Evolutionary conservation across 2,113 vertebrate genomes (phyloP).

Genomic region (Pluvianellus socialis): DNA sequence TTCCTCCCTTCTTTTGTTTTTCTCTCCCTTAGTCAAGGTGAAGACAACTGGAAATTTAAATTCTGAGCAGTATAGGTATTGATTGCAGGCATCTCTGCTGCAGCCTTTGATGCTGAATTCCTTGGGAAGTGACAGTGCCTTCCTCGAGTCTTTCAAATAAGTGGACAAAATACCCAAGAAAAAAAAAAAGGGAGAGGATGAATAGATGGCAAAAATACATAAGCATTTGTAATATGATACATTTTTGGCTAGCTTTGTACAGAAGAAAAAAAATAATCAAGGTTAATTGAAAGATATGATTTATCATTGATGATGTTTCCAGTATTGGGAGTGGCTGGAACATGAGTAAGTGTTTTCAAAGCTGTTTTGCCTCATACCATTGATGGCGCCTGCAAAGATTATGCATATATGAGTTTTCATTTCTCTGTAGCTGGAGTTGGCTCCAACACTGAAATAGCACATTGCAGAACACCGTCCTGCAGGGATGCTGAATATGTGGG

Average conservation of each 20-base stretch:
- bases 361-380: neutral
- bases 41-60: neutral
- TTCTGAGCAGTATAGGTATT: neutral
- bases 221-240: slow-evolving; percentile 19
- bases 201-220: neutral
- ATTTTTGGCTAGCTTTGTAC: slow-evolving; percentile 19
- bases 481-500: neutral
- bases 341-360: slow-evolving; percentile 68
- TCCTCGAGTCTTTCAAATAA: neutral
- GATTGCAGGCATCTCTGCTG: neutral
- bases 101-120: neutral
- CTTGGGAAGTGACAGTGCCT: neutral
- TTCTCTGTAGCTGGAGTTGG: neutral
- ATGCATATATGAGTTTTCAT: neutral
- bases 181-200: neutral
- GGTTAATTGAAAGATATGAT: slow-evolving; percentile 68
- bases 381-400: neutral
- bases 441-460: neutral
- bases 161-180: neutral
- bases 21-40: neutral
- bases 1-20: neutral
- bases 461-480: neutral
- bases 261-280: neutral
- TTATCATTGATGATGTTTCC: slow-evolving; percentile 68
- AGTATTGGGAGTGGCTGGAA: slow-evolving; percentile 52